Evolutionary conservation across 2,797 vertebrate species (phyloP).

Genomic region (Malacoctenus gilli): DNA sequence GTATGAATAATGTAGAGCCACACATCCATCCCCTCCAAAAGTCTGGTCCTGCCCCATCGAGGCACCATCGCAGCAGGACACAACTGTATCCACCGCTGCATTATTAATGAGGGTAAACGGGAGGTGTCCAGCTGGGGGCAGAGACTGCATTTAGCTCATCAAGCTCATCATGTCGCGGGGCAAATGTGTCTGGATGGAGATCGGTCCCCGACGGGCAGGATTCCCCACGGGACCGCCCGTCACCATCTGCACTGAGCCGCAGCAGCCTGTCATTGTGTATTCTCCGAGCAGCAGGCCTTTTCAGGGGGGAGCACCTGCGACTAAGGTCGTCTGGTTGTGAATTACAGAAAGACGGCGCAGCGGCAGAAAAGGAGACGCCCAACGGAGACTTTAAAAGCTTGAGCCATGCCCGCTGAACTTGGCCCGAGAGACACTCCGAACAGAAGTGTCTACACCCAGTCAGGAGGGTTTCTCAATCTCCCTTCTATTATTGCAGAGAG

Average conservation of each 20-base stretch:
- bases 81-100: conserved; percentile 28
- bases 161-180: conserved; percentile 18
- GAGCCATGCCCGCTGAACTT: too few species aligned
- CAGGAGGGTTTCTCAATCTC: conserved; percentile 37
- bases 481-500: conserved; percentile 25
- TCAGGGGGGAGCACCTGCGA: conserved; percentile 36
- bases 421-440: not conserved
- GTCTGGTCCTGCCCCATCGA: conserved; percentile 46
- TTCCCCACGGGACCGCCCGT: conserved; percentile 32
- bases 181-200: conserved; percentile 31
- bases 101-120: conserved; percentile 43
- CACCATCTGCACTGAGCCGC: too few species aligned
- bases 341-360: conserved; percentile 12
- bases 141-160: conserved; percentile 25
- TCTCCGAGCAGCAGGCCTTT: conserved; percentile 48
- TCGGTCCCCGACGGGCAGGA: conserved; percentile 8
- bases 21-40: conserved; percentile 42
- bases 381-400: too few species aligned
- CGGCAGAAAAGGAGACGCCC: conserved; percentile 21
- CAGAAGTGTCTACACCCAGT: conserved; percentile 9
- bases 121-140: conserved; percentile 44
- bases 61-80: conserved; percentile 29
- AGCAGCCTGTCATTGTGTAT: conserved; percentile 39
- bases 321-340: conserved; percentile 10
- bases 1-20: conserved; percentile 51